A percentile compares a stretch with the other conserved stretches of the same genome.
Conservation (phyloP, 2,113 vertebrate genomes). For the Jacana jacana region DNA sequence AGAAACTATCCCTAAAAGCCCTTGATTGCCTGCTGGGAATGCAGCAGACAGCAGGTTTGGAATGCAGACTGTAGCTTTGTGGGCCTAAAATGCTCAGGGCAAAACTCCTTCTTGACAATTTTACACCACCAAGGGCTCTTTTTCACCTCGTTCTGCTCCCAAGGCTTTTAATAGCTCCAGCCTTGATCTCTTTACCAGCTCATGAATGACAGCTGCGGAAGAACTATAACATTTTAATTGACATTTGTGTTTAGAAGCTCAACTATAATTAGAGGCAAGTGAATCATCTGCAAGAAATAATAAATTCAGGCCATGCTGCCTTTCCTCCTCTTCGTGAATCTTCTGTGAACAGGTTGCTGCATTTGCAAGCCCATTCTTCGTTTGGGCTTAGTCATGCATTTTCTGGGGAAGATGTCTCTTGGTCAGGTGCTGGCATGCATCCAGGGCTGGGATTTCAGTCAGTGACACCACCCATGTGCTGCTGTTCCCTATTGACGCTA, state of each 20-base stretch:
- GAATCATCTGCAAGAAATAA: conserved; percentile 36
- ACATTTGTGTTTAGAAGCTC: conserved; percentile 44
- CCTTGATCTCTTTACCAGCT: conserved; percentile 14
- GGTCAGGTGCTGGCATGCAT: neutral
- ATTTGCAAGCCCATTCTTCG: neutral
- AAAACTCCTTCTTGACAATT: neutral
- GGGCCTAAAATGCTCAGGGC: neutral
- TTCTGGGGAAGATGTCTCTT: neutral
- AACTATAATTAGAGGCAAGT: conserved; percentile 41
- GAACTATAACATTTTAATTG: conserved; percentile 47
- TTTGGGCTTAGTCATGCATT: neutral
- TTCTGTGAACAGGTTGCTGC: neutral
- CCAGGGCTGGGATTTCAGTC: neutral
- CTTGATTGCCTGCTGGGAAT: neutral
- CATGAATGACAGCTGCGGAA: conserved; percentile 48
- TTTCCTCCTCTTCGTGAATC: neutral
- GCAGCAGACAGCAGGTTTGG: neutral
- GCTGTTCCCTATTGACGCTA: neutral
- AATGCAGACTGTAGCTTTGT: neutral
- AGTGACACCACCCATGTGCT: fast-evolving
- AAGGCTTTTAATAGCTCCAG: conserved; percentile 2
- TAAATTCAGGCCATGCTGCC: neutral
- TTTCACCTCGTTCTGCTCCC: neutral
- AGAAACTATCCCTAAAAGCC: neutral
- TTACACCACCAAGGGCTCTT: neutral